A percentile compares a stretch with the other conserved stretches of the same genome.
phyloP scores from a whole-genome alignment of 1,140 invertebrate species.

The Sarcophaga bullata region DNA sequence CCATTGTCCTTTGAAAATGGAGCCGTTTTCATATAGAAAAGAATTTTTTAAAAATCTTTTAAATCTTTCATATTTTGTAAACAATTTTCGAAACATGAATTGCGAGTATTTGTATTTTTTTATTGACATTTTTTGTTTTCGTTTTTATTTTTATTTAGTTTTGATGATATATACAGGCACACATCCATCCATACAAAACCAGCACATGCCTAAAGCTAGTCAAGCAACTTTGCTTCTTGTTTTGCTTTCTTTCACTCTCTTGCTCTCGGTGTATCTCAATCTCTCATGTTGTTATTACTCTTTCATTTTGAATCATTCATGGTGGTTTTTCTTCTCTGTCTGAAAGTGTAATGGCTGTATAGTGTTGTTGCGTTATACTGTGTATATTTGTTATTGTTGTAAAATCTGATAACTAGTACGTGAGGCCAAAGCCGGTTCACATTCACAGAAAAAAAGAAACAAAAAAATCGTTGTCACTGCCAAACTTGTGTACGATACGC shows the following conservation, averaged over 20 bases:
- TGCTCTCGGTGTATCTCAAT: too few species aligned
- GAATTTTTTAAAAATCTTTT: constrained; percentile 61
- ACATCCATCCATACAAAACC: background rate
- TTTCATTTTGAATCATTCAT: too few species aligned
- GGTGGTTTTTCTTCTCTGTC: too few species aligned
- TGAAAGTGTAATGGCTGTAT: too few species aligned
- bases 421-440: constrained; percentile 12
- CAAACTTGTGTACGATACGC: background rate
- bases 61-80: constrained; percentile 50
- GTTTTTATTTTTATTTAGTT: background rate
- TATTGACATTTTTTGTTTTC: background rate
- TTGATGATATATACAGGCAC: background rate
- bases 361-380: too few species aligned
- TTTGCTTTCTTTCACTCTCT: background rate
- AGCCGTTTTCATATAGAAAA: constrained; percentile 47
- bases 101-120: background rate
- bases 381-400: background rate
- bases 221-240: constrained; percentile 9
- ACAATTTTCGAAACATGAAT: constrained; percentile 31
- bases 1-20: constrained; percentile 38
- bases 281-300: too few species aligned
- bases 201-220: constrained; percentile 38
- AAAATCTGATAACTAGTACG: background rate
- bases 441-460: background rate
- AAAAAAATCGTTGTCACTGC: constrained; percentile 5